Conservation (phyloP, 1,140 invertebrate genomes). For the Episyrphus balteatus region DNA sequence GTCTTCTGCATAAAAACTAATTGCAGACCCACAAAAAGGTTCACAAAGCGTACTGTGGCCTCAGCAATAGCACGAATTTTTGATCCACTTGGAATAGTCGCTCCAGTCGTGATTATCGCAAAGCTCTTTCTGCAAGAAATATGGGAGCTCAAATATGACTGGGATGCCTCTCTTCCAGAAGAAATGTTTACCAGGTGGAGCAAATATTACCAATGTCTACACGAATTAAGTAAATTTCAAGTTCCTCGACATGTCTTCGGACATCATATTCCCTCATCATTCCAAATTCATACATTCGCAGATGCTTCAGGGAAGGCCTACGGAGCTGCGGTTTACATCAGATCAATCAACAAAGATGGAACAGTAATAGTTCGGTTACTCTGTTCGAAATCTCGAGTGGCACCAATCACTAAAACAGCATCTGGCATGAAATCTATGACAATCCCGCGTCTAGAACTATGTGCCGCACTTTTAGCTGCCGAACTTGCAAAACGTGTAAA, state of each 20-base stretch:
- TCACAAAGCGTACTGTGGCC: constrained; percentile 15
- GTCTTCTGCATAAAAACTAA: no score
- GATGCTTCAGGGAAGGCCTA: constrained; percentile 29
- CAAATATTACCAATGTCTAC: constrained; percentile 9
- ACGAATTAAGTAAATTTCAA: constrained; percentile 6
- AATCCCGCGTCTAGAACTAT: constrained; percentile 8
- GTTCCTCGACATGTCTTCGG: not conserved
- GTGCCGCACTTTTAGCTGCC: not conserved
- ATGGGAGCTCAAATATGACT: constrained; percentile 20
- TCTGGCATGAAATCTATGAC: not conserved
- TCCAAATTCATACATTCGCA: constrained; percentile 19
- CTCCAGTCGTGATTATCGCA: constrained; percentile 22
- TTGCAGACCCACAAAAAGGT: not conserved
- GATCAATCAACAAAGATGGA: constrained; percentile 2
- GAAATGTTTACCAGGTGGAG: constrained; percentile 11
- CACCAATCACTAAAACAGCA: not conserved
- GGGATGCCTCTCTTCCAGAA: constrained; percentile 19
- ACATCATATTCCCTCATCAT: not conserved
- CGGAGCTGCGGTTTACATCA: constrained; percentile 26
- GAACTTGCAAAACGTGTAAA: not conserved
- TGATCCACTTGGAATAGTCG: constrained; percentile 32
- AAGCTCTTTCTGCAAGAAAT: constrained; percentile 35
- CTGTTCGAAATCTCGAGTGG: constrained; percentile 6
- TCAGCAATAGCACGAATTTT: constrained; percentile 23
- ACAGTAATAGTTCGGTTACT: constrained; percentile 1